phyloP scores from a whole-genome alignment of 2,888 invertebrate species.

The Andrena dorsata region DNA sequence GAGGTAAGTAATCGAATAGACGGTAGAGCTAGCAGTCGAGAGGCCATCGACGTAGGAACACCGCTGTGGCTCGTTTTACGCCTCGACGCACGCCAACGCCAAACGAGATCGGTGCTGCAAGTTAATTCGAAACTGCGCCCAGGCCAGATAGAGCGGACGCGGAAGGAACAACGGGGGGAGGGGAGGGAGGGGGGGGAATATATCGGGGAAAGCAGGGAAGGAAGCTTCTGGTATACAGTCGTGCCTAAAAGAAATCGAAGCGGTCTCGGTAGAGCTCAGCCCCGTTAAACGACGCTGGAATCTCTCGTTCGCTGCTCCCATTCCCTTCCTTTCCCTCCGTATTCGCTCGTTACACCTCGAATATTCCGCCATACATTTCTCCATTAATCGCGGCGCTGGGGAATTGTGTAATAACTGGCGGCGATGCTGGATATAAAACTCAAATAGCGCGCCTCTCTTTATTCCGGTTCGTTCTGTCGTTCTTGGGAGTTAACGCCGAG shows the following conservation, averaged over 20 bases:
- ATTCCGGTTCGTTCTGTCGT: not conserved
- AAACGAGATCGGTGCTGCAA: conserved; percentile 33
- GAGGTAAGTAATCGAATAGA: conserved; percentile 61
- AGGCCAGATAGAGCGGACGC: not conserved
- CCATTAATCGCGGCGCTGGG: not conserved
- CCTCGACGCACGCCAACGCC: conserved; percentile 54
- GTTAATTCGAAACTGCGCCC: conserved; percentile 54
- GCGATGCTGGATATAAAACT: not conserved
- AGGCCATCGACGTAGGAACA: conserved; percentile 60
- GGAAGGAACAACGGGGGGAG: not conserved
- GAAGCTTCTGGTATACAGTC: not conserved
- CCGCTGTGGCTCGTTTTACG: conserved; percentile 63
- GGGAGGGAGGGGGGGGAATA: not conserved
- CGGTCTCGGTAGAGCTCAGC: conserved; percentile 3
- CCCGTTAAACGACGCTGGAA: not conserved
- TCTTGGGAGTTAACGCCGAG: not conserved
- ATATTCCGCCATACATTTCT: not conserved
- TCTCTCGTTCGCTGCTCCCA: not conserved
- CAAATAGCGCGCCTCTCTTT: not conserved
- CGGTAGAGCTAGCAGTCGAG: conserved; percentile 48
- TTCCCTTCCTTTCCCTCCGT: no score
- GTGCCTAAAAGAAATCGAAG: conserved; percentile 5
- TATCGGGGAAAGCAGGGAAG: not conserved
- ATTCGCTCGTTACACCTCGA: not conserved
- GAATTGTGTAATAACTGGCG: not conserved